phyloP scores from a whole-genome alignment of 2,113 vertebrate genomes.

The Montifringilla adamsi region DNA sequence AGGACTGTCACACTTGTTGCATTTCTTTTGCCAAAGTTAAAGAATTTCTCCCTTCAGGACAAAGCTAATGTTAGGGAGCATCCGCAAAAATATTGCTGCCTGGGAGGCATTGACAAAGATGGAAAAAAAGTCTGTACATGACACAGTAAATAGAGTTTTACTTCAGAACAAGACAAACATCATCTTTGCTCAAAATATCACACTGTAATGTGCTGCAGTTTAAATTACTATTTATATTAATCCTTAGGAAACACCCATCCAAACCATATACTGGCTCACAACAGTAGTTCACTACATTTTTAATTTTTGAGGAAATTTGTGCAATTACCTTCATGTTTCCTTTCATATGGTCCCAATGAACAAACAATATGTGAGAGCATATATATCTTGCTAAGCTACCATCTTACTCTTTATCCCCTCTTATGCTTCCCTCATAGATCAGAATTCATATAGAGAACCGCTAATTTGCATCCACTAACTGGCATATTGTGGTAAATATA shows the following conservation, averaged over 20 bases:
- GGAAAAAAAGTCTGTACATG: neutral
- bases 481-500: neutral
- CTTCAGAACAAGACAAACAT: neutral
- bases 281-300: neutral
- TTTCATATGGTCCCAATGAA: neutral
- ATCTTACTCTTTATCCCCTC: neutral
- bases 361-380: neutral
- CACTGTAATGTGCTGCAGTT: neutral
- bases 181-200: neutral
- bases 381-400: neutral
- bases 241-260: neutral
- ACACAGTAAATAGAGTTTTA: neutral
- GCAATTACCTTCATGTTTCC: neutral
- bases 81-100: neutral
- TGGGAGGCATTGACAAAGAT: neutral
- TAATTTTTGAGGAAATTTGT: neutral
- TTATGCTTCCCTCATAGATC: neutral
- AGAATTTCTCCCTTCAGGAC: neutral
- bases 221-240: neutral
- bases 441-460: neutral
- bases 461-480: neutral
- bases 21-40: neutral
- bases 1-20: neutral
- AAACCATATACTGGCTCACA: neutral
- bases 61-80: neutral